These are phyloP conservation scores for Rhyacophila evoluta DNA, from an alignment of 2,888 invertebrate species.

Conservation along the genomic window DNA sequence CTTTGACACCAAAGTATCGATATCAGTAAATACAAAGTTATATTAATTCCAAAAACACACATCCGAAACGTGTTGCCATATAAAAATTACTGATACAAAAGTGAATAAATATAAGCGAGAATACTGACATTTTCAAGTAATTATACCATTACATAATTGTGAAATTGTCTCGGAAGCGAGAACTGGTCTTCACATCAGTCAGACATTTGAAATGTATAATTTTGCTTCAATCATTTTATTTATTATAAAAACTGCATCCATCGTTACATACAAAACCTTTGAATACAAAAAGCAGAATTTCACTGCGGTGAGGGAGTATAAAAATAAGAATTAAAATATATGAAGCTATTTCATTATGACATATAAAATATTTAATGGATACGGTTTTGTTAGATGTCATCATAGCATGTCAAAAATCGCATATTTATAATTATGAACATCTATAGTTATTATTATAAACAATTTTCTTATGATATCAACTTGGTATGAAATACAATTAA, in stretches of 20 bases:
- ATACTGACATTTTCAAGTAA: neutral
- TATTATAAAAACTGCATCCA: neutral
- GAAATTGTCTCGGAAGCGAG: neutral
- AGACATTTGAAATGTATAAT: neutral
- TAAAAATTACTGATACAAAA: conserved; percentile 14
- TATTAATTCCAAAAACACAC: neutral
- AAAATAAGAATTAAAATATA: neutral
- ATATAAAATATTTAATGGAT: neutral
- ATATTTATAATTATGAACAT: too few species aligned
- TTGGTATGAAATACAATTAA: too few species aligned
- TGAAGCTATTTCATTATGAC: neutral
- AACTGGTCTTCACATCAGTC: neutral
- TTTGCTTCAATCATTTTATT: neutral
- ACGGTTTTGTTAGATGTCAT: neutral
- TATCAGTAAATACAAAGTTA: neutral
- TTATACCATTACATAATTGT: neutral
- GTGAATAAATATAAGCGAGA: neutral
- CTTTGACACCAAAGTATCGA: neutral
- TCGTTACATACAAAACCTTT: neutral
- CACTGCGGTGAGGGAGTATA: neutral
- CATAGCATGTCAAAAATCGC: too few species aligned
- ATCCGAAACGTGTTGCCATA: neutral
- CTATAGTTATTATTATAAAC: too few species aligned
- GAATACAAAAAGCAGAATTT: neutral
- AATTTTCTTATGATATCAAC: too few species aligned